A percentile compares a stretch with the other conserved stretches of the same genome.
These are phyloP conservation scores for Drosophila emarginata DNA, from an alignment of 2,888 invertebrate species.

Conservation along the genomic window DNA sequence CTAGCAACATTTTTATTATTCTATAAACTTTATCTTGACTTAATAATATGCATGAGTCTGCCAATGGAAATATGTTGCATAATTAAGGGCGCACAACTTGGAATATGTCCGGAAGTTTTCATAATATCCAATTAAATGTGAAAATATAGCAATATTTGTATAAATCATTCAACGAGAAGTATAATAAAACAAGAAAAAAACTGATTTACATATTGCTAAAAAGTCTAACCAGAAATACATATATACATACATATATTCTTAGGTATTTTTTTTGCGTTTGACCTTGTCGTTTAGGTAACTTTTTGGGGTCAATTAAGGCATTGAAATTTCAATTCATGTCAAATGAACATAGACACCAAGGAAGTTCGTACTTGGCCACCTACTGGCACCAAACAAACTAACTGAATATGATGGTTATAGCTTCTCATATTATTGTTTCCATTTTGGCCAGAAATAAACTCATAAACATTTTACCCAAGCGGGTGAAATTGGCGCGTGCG, in stretches of 20 bases:
- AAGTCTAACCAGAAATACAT: too few relatives aligned
- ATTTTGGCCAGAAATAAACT: background rate
- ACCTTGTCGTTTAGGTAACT: background rate
- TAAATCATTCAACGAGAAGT: background rate
- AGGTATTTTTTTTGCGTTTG: background rate
- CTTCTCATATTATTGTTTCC: constrained; percentile 2
- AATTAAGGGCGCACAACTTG: constrained; percentile 2
- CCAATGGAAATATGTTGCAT: constrained; percentile 25
- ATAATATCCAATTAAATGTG: constrained; percentile 1
- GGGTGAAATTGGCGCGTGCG: constrained; percentile 35
- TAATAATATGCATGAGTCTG: constrained; percentile 34
- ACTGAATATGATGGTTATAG: constrained; percentile 29
- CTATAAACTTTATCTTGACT: constrained; percentile 20
- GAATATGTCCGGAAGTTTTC: background rate
- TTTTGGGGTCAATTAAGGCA: constrained; percentile 18
- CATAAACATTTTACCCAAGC: constrained; percentile 28
- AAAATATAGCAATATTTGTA: background rate
- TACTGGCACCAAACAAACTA: constrained; percentile 33
- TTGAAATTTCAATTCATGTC: constrained; percentile 36
- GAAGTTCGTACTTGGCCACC: constrained; percentile 25
- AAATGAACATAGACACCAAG: constrained; percentile 29
- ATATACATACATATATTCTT: too few relatives aligned
- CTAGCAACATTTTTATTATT: background rate
- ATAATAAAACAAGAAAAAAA: background rate
- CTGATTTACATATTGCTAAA: background rate